Evolutionary conservation across 2,797 vertebrate genomes (phyloP).

Genomic region (Chloroceryle amazona): DNA sequence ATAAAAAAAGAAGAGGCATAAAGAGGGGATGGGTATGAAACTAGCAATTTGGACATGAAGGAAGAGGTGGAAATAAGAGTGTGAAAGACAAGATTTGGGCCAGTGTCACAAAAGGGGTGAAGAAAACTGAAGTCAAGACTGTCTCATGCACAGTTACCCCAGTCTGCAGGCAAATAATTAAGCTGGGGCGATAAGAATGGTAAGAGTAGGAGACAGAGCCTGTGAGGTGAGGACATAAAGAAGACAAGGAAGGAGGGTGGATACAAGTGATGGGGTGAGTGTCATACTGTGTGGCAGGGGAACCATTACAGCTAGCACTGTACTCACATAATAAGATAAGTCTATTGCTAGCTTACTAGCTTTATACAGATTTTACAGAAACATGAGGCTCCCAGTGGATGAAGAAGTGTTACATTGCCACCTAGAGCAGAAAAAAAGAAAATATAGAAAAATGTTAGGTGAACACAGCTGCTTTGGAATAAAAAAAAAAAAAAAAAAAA

Average conservation of each 20-base stretch:
- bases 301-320: constrained; percentile 5
- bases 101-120: neutral
- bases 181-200: neutral
- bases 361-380: constrained; percentile 42
- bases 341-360: neutral
- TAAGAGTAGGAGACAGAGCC: neutral
- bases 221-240: neutral
- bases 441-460: neutral
- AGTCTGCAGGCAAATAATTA: neutral
- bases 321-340: neutral
- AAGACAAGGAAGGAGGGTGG: neutral
- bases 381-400: neutral
- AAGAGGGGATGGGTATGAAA: neutral
- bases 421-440: constrained; percentile 62
- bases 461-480: neutral
- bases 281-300: neutral
- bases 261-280: neutral
- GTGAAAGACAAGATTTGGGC: neutral
- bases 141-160: neutral
- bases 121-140: neutral
- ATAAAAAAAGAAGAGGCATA: neutral
- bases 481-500: neutral
- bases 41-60: neutral
- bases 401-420: constrained; percentile 65
- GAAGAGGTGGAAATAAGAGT: neutral